Base-by-base conservation (phyloP, 2,888 invertebrate genomes). In the Cerceris ruficornis region DNA sequence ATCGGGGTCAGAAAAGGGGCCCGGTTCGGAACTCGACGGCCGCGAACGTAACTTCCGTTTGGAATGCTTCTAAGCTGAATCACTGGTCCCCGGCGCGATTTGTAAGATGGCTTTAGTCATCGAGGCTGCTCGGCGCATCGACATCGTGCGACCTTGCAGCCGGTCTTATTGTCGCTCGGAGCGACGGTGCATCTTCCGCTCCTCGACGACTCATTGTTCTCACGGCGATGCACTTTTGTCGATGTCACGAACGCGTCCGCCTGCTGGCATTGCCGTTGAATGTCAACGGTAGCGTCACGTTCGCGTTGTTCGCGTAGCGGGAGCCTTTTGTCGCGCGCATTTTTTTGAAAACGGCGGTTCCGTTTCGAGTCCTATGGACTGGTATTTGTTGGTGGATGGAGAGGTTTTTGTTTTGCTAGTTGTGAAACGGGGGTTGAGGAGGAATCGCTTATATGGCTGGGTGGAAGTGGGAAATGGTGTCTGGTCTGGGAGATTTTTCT, bases 11-110 rank as follows among this genome's bases (percentile, higher is more conserved):
- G 52, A 71, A 77, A 71, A 46, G 74, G 62, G 60, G 50, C 46
- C 15, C 14, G 70, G 28, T 46, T 49, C 59, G 72, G 43, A 28
- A 28, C 28, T 52, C 41, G 46, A 41, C 46, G 39, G 28, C 42
- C 60, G 55, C 43, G 58, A 52, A 69, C 15, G 69, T 65, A 52
- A 73, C 83, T 87, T 89, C 89, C 88, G 85, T 77, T 59, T 59
- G 62, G 64, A 69, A 89, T 89, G 81, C 80, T 78, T 80, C 71
- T 39, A 52, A 62, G 81, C 84, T 89, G 88, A 89, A 86, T 89
- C 87, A 89, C 77, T 83, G 80, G 75, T 67, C 69, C 50, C 41
- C 28, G 52, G 9, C 43, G 62, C 11, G 73, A 58, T 60, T 76
- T 61, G 28, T 28, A 57, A 80, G 73, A 66, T 58, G 70, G 59